Evolutionary conservation across 2,113 vertebrate species (phyloP), one percentile per base, ranked within the genome.

Genomic region (Plectropomus leopardus): DNA sequence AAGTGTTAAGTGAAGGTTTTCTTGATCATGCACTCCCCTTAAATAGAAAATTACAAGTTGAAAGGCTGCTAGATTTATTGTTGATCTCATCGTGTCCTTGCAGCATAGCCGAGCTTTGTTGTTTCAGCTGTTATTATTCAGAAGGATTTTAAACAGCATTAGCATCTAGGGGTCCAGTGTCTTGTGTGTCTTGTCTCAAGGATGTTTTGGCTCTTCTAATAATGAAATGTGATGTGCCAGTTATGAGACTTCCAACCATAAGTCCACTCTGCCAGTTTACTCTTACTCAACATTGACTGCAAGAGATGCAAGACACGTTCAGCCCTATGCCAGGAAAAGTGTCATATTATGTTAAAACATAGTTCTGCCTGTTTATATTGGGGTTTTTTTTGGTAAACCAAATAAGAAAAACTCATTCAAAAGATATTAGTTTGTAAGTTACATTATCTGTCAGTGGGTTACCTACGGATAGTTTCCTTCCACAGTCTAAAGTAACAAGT

Each of bases 141-240:
- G 54, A 76, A 70, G 30, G 53, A 81, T 60, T 72, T 36, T 78
- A 50, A 77, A 79, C 79, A 61, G 63, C 69, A 51, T 47, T 59
- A 66, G 77, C 58, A 77, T 68, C 44, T 72, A 63, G 53, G 44
- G 80, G 51, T 84, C 82, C 63, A 51, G 53, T 69, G 67, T 78
- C 72, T 90, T 86, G 88, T n/a, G n/a, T n/a, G n/a, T n/a, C n/a
- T n/a, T n/a, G n/a, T n/a, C 79, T 86, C 66, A 83, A 78, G 78
- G 82, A 84, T 86, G 78, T 89, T 85, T 86, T 74, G 76, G 59
- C 76, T 88, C 61, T 36, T 78, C 57, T 72, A 26, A 53, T 80
- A 80, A 84, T 82, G 55, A 70, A 82, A 84, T 83, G 75, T 70
- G 65, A 78, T 68, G n/a, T 79, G 67, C 77, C 78, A 67, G 54